Evolutionary conservation across 2,888 invertebrate species (phyloP).

Genomic region (Thereva unica): DNA sequence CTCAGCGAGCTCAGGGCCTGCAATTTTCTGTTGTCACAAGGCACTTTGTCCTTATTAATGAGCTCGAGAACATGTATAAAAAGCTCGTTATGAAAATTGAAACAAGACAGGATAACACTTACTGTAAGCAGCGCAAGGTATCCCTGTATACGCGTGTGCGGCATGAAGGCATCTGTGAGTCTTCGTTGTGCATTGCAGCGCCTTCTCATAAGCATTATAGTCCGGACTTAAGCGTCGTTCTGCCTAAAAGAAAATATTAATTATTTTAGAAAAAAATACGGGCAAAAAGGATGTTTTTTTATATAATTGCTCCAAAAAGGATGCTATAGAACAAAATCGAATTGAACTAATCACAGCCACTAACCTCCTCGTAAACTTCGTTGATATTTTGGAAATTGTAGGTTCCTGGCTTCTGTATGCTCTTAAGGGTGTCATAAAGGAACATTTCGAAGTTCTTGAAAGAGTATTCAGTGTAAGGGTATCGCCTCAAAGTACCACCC

Average conservation of each 20-base stretch:
- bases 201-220: conserved; percentile 66
- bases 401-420: conserved; percentile 72
- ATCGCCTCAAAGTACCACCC: conserved; percentile 62
- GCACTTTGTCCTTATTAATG: conserved; percentile 14
- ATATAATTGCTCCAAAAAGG: neutral
- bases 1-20: no score
- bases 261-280: neutral
- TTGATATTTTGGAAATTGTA: conserved; percentile 67
- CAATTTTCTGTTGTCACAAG: no score
- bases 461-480: conserved; percentile 68
- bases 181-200: conserved; percentile 80
- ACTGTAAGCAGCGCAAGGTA: conserved; percentile 87
- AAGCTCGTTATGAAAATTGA: conserved; percentile 29
- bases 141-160: conserved; percentile 81
- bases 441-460: conserved; percentile 85
- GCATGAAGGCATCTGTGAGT: conserved; percentile 91
- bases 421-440: conserved; percentile 81
- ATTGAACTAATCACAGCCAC: conserved; percentile 43
- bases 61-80: conserved; percentile 6
- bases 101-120: conserved; percentile 58
- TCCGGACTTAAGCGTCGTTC: conserved; percentile 59
- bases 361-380: conserved; percentile 67
- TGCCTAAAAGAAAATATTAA: conserved; percentile 50
- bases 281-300: neutral
- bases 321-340: no score